Base-by-base conservation (phyloP, 1,140 invertebrate species). In the Solenopsis invicta region DNA sequence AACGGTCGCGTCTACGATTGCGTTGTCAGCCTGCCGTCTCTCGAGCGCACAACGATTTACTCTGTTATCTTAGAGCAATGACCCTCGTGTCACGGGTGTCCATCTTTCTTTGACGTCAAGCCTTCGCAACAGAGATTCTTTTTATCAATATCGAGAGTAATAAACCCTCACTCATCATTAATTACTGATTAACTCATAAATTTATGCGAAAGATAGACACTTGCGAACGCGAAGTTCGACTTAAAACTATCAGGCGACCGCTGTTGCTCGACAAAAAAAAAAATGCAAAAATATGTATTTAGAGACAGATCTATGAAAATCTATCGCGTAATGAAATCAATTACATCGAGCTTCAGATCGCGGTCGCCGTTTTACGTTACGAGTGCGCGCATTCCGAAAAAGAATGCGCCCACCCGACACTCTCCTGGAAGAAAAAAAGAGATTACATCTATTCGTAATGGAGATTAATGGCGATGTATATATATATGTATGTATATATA, bases 401-500 rank as follows among this genome's bases (percentile, higher is more conserved):
- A 16, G 48, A 71, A 54, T 71, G 77, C 64, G 48, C 48, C n/a
- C 64, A 56, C 64, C 69, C 77, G 34, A 24, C 29, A 29, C 24
- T 71, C 24, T 45, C 62, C 77, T 80, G 77, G 37, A 80, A 69
- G n/a, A 52, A 52, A 29, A 80, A 69, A 82, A 71, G 24, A 81
- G 64, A 66, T 66, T 56, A 88, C 52, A 74, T 89, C 76, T 91
- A 86, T 90, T 56, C 64, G 61, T 52, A 86, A 91, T 84, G 88
- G 69, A 69, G 66, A 90, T 89, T 87, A 90, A 90, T 90, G 88
- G 62, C 75, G 78, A 85, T 88, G 82, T 78, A 87, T 90, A 87
- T 91, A 90, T 93, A 91, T 93, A 92, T 93, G 82, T 54, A n/a
- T 24, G 18, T 24, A 24, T 61, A 29, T 88, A 85, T 92, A 93